Evolutionary conservation across 2,888 invertebrate genomes (phyloP), one percentile per base, ranked within the genome.

Genomic region (Chloromyia formosa): DNA sequence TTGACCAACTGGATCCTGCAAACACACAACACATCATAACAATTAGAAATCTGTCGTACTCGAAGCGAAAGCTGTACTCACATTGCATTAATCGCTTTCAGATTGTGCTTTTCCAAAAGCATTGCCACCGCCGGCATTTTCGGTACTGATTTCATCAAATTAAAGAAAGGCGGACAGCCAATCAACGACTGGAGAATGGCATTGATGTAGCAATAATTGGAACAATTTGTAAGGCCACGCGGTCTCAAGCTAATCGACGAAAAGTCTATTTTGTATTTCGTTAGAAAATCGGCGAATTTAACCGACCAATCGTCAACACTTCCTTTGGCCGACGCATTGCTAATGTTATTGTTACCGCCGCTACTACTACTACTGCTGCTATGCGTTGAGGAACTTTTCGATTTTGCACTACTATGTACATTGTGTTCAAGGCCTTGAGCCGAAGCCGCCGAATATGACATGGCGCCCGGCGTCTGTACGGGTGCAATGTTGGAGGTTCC

Each of bases 121-220:
- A 88, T 87, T 53, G 81, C 79, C 2, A 35, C 27, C 16, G 81
- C 82, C 12, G 90, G 88, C 80, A 90, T 90, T 78, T 90, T 88
- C 0, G 94, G 92, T 80, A 97, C 86, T 49, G 92, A 90, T 80
- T 91, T 91, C 80, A 97, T 87, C 82, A 98, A 88, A 86, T 97
- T 96, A 85, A 95, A 97, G 86, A 98, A 94, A 0, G 97, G 97
- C 18, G 97, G 95, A 83, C 98, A 98, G 14, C 96, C 96, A 40
- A 97, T 88, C 79, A 98, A 86, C 0, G 97, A 97, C 86, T 98
- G 97, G 49, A 98, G 87, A 78, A 96, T 96, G 20, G 97, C 94
- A 86, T 98, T 98, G 77, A 97, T 95, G 83, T 97, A 98, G 87
- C 98, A 98, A 86, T 96, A 97, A 86, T 97, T 98, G 78, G 95